Evolutionary conservation across 1,140 invertebrate genomes (phyloP).

Genomic region (Pemphigus obesinymphae): DNA sequence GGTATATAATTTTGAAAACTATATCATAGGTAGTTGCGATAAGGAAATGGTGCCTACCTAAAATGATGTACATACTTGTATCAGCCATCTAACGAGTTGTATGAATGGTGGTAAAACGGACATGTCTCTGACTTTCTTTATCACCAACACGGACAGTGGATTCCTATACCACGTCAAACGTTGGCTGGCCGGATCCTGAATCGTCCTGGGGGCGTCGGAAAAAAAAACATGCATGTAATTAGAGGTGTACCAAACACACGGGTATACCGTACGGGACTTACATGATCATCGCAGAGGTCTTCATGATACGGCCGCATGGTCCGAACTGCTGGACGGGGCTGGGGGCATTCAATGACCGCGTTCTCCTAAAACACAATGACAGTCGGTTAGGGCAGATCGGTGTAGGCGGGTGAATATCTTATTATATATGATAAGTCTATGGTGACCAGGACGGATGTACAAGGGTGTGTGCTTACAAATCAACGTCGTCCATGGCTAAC

Average conservation of each 20-base stretch:
- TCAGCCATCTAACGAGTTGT: slow-evolving; percentile 88
- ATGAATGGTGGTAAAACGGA: slow-evolving; percentile 85
- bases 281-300: slow-evolving; percentile 93
- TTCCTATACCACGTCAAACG: slow-evolving; percentile 94
- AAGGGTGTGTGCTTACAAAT: neutral
- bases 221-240: slow-evolving; percentile 34
- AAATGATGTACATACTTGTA: slow-evolving; percentile 73
- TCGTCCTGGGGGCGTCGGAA: no score
- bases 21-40: no score
- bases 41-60: no score
- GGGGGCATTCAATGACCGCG: slow-evolving; percentile 85
- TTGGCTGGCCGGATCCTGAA: slow-evolving; percentile 94
- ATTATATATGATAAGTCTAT: neutral
- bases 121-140: slow-evolving; percentile 91
- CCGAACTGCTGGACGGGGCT: slow-evolving; percentile 91
- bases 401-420: neutral
- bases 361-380: slow-evolving; percentile 68
- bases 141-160: slow-evolving; percentile 87
- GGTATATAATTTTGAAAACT: no score
- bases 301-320: slow-evolving; percentile 93
- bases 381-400: no score
- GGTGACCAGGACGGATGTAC: neutral
- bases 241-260: slow-evolving; percentile 6
- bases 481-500: neutral
- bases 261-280: slow-evolving; percentile 65